Evolutionary conservation across 2,113 vertebrate species (phyloP).

Genomic region (Bombycilla garrulus): DNA sequence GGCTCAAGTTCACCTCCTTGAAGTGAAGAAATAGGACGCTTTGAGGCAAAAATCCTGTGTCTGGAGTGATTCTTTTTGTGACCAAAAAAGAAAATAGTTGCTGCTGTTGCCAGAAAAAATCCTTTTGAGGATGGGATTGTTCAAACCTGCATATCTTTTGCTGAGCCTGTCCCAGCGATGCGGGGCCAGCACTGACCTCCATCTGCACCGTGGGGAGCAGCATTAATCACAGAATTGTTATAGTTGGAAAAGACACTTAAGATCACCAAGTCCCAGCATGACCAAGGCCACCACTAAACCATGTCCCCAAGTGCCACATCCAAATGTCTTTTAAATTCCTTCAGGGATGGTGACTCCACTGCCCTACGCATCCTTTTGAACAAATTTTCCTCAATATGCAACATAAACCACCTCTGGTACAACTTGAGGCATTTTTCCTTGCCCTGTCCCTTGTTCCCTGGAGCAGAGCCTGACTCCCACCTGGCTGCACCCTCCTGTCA

Average conservation of each 20-base stretch:
- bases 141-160: background rate
- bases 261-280: background rate
- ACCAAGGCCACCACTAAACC: background rate
- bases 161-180: rapidly evolving
- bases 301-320: background rate
- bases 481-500: background rate
- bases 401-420: background rate
- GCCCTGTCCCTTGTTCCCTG: background rate
- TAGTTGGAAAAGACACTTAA: background rate
- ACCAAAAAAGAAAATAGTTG: background rate
- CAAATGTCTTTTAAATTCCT: background rate
- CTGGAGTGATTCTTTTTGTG: background rate
- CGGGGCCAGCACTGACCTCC: rapidly evolving
- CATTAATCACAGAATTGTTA: background rate
- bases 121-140: background rate
- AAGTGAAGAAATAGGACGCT: slow-evolving; percentile 29
- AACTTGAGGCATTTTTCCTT: background rate
- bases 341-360: background rate
- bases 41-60: background rate
- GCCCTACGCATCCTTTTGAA: background rate
- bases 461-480: background rate
- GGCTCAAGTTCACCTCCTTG: slow-evolving; percentile 6
- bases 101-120: background rate
- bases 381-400: background rate
- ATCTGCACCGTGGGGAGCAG: background rate